phyloP scores from a whole-genome alignment of 2,797 vertebrate species.

The Chelonia mydas region DNA sequence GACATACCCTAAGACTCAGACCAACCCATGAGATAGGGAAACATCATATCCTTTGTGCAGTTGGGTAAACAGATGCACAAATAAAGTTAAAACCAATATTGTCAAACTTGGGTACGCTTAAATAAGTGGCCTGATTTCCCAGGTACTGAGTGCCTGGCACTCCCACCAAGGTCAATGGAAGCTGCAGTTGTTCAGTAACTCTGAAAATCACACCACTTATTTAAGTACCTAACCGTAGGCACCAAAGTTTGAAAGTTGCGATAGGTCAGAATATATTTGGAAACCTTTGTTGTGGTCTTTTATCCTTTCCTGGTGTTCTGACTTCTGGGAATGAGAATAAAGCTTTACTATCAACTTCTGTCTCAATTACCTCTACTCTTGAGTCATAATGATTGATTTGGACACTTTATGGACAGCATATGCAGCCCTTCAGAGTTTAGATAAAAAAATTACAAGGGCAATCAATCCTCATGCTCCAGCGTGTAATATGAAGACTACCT shows the following conservation, averaged over 20 bases:
- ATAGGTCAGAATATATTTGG: neutral
- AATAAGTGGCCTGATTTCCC: neutral
- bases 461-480: slow-evolving; percentile 55
- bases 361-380: slow-evolving; percentile 48
- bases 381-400: slow-evolving; percentile 59
- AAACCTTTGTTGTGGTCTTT: neutral
- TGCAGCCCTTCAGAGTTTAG: slow-evolving; percentile 54
- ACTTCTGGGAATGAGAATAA: neutral
- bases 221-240: neutral
- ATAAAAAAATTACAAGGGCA: slow-evolving; percentile 70
- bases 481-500: slow-evolving; percentile 37
- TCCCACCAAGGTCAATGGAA: neutral
- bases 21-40: neutral
- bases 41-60: neutral
- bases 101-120: accelerated
- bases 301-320: slow-evolving; percentile 12
- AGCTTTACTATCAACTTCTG: slow-evolving; percentile 45
- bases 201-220: neutral
- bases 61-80: neutral
- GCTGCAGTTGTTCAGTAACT: neutral
- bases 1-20: neutral
- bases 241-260: neutral
- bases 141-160: accelerated
- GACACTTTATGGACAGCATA: slow-evolving; percentile 62
- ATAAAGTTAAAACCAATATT: neutral